Evolutionary conservation across 2,797 vertebrate genomes (phyloP).

Genomic region (Poliocrania exsul): DNA sequence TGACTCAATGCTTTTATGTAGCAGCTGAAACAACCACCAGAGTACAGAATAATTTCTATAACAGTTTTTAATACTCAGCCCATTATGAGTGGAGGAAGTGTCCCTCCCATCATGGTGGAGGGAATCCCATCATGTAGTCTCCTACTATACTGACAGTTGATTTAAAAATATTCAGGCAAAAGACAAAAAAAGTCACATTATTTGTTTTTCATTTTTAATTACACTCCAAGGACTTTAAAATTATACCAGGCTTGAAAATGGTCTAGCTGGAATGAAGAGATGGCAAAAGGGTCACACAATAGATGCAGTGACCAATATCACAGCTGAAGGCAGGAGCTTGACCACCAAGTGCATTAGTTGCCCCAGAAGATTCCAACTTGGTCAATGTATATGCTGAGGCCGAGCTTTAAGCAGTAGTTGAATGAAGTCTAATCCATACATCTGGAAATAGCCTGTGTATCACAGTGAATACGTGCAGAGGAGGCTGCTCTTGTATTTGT

Average conservation of each 20-base stretch:
- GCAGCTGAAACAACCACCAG: not conserved
- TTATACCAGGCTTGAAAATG: not conserved
- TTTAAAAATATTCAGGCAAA: not conserved
- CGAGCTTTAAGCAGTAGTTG: constrained; percentile 17
- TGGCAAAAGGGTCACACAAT: not conserved
- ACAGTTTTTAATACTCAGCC: not conserved
- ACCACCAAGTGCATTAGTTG: not conserved
- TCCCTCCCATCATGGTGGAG: not conserved
- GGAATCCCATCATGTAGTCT: not conserved
- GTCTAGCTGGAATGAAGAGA: not conserved
- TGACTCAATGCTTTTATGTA: not conserved
- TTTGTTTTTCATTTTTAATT: not conserved
- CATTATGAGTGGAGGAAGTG: not conserved
- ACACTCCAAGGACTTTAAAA: not conserved
- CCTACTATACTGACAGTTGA: not conserved
- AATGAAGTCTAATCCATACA: constrained; percentile 36
- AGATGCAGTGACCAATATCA: not conserved
- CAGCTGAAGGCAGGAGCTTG: not conserved
- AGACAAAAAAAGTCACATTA: not conserved
- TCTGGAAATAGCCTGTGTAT: constrained; percentile 47
- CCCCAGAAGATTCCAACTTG: not conserved
- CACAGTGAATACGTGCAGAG: not conserved
- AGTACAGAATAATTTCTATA: not conserved
- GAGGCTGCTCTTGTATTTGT: constrained; percentile 18
- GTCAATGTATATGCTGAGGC: not conserved